A percentile compares a stretch with the other conserved stretches of the same genome.
Evolutionary conservation across 2,797 vertebrate species (phyloP).

Genomic region (Pseudochaenichthys georgianus): DNA sequence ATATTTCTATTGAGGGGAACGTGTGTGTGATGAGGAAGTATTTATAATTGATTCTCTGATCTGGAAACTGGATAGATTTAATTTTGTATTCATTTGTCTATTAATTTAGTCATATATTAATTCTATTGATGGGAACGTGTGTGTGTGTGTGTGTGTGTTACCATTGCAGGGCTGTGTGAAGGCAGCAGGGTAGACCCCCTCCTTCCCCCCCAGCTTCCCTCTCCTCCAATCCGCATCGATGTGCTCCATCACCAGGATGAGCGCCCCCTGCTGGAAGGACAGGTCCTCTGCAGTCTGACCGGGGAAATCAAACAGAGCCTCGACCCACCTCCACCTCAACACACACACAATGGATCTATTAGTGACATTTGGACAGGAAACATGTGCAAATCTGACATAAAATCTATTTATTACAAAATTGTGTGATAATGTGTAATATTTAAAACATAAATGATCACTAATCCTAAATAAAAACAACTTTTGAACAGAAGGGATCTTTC

Average conservation of each 20-base stretch:
- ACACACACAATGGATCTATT: neutral
- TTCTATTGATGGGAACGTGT: neutral
- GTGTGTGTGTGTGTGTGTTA: constrained; percentile 27
- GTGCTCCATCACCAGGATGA: constrained; percentile 85
- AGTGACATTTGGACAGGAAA: too few species aligned
- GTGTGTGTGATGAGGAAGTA: too few species aligned
- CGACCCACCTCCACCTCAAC: constrained; percentile 79
- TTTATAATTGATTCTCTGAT: too few species aligned
- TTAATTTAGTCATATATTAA: too few species aligned
- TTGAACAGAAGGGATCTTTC: neutral
- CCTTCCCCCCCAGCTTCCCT: constrained; percentile 86
- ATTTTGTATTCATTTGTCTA: too few species aligned
- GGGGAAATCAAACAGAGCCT: constrained; percentile 90
- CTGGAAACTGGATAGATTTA: too few species aligned
- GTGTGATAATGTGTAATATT: neutral
- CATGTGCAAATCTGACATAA: too few species aligned
- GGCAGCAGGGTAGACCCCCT: constrained; percentile 90
- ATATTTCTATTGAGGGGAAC: too few species aligned
- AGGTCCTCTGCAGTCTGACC: constrained; percentile 92
- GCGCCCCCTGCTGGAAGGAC: constrained; percentile 90
- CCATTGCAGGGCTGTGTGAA: constrained; percentile 77
- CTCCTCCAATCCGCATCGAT: constrained; percentile 89
- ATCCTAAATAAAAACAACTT: neutral
- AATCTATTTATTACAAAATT: neutral
- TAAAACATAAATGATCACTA: neutral